Base-by-base conservation (phyloP, 2,888 invertebrate species). In the Parnassius orleans region DNA sequence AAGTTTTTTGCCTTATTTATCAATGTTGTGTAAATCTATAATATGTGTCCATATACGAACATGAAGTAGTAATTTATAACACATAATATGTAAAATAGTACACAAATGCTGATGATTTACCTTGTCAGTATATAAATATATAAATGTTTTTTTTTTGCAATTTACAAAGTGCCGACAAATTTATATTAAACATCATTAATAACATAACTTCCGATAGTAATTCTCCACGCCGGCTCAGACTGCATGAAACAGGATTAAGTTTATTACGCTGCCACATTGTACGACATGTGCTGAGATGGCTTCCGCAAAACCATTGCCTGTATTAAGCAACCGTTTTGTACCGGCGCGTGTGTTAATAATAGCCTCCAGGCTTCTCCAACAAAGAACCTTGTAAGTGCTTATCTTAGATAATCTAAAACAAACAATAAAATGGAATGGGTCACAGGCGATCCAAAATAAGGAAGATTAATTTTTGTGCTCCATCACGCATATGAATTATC, bases 221-320 rank as follows among this genome's bases (percentile, higher is more conserved):
- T 14, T 12, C 14, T 14, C 7, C 48, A 48, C 46, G 10, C 46
- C n/a, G 46, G 7, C 46, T 11, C 12, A n/a, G n/a, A 46, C 46
- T 46, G 46, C 46, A 11, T 46, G 46, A 46, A 46, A 46, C n/a
- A 46, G n/a, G 46, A 46, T 46, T 46, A 46, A n/a, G 15, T 51
- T 24, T 9, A 51, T 51, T 51, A 24, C 66, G 68, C 71, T 64
- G 67, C 60, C 66, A 67, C 75, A 74, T 79, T 79, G 78, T 73
- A 73, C 75, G 76, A 77, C 78, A 78, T 73, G 76, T 77, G 79
- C 75, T 73, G 72, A 67, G 70, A 69, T 66, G 54, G 58, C 55
- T 62, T 60, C 53, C 62, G 60, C 58, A 64, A 61, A 33, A 46
- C 19, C 9, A 69, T 51, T 24, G 10, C 51, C 24, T 51, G n/a